Conservation (phyloP, 2,888 invertebrate genomes). For the Himalopsyche anomala region DNA sequence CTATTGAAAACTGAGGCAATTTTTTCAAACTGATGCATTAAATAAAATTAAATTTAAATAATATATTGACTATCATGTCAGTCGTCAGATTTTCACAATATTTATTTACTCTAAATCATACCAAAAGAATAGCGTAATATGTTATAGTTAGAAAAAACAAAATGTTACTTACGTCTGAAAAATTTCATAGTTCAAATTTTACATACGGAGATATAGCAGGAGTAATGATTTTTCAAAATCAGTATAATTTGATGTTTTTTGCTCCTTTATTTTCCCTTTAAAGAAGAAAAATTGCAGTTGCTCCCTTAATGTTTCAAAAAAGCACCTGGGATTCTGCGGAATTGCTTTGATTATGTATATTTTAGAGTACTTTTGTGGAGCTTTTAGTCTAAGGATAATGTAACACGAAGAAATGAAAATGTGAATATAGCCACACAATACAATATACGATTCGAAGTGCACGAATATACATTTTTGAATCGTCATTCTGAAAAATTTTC, state of each 20-base stretch:
- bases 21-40: no score
- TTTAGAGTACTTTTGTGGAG: slow-evolving; percentile 16
- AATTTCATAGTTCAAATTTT: slow-evolving; percentile 16
- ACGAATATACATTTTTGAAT: no score
- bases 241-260: slow-evolving; percentile 9
- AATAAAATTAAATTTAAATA: no score
- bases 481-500: no score
- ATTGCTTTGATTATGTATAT: slow-evolving; percentile 26
- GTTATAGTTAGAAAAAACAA: not conserved
- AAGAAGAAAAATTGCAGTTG: slow-evolving; percentile 22
- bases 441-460: no score
- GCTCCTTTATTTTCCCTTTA: slow-evolving; percentile 15
- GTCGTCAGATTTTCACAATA: no score
- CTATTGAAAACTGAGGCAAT: no score
- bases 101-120: not conserved
- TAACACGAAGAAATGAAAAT: no score
- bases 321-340: slow-evolving; percentile 26
- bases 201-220: not conserved
- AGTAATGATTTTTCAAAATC: slow-evolving; percentile 22
- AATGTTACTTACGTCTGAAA: not conserved
- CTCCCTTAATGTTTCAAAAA: slow-evolving; percentile 26
- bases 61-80: no score
- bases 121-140: not conserved
- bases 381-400: not conserved
- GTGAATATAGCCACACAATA: no score